Evolutionary conservation across 2,888 invertebrate species (phyloP).

Genomic region (Caenorhabditis japonica): DNA sequence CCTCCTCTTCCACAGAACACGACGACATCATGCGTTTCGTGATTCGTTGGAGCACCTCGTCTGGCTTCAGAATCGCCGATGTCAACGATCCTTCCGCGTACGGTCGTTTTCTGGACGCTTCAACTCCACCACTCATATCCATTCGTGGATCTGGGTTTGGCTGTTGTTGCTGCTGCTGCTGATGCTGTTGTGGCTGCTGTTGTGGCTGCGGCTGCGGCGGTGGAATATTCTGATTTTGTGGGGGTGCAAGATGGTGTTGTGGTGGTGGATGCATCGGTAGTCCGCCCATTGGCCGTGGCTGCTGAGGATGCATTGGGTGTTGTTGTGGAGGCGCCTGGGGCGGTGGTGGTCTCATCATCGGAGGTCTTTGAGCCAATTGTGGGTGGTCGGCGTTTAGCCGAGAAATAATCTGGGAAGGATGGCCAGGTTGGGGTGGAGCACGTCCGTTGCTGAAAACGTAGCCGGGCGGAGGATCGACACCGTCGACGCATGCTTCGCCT

Average conservation of each 20-base stretch:
- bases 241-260: not conserved
- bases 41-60: constrained; percentile 62
- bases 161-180: too few species aligned
- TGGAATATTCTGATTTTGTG: not conserved
- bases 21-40: constrained; percentile 59
- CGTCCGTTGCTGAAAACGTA: constrained; percentile 37
- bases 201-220: not conserved
- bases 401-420: constrained; percentile 14
- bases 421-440: constrained; percentile 11
- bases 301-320: constrained; percentile 7
- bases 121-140: constrained; percentile 19
- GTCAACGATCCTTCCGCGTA: constrained; percentile 38
- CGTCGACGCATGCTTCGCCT: constrained; percentile 86
- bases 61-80: constrained; percentile 48
- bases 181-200: too few species aligned
- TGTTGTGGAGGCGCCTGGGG: constrained; percentile 14
- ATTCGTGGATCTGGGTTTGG: not conserved
- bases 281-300: not conserved
- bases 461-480: constrained; percentile 82
- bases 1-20: constrained; percentile 78
- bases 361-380: not conserved
- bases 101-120: constrained; percentile 1
- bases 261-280: not conserved
- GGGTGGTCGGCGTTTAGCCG: not conserved
- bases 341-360: constrained; percentile 7